Conservation (phyloP, 35 echinoderm and acorn worm genomes). For the Antedon bifida region DNA sequence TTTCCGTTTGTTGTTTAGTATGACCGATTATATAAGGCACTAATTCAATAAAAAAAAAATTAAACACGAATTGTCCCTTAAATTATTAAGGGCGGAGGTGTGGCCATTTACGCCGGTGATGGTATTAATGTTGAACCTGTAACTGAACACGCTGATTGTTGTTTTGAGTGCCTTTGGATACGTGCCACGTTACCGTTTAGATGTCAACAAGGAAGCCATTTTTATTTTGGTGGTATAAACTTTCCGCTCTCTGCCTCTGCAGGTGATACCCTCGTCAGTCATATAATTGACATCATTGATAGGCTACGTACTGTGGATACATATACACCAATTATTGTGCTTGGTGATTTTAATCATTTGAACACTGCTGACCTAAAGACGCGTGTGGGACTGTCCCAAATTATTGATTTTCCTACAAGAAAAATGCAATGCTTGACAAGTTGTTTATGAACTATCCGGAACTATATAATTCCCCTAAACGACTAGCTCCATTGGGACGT, state of each 20-base stretch:
- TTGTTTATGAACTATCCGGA: slow-evolving; percentile 5
- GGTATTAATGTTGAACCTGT: neutral
- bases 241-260: neutral
- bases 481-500: slow-evolving; percentile 14
- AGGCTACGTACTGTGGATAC: neutral
- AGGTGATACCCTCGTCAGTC: neutral
- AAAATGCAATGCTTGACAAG: slow-evolving; percentile 15
- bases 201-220: neutral
- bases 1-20: too few relatives aligned
- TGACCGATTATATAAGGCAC: too few relatives aligned
- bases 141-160: neutral
- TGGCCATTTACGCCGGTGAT: neutral
- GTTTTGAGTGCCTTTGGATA: neutral
- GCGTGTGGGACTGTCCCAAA: neutral
- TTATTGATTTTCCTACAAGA: neutral
- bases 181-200: neutral
- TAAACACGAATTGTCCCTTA: too few relatives aligned
- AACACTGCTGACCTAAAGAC: neutral
- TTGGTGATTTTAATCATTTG: neutral
- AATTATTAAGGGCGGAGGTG: neutral
- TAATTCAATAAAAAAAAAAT: too few relatives aligned
- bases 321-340: neutral
- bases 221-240: neutral
- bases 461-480: slow-evolving; percentile 4
- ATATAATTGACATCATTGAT: neutral